Percentiles rank a stretch among this genome's conserved stretches.
These are phyloP conservation scores for Pectinophora gossypiella DNA, from an alignment of 1,140 invertebrate species.

Conservation along the genomic window DNA sequence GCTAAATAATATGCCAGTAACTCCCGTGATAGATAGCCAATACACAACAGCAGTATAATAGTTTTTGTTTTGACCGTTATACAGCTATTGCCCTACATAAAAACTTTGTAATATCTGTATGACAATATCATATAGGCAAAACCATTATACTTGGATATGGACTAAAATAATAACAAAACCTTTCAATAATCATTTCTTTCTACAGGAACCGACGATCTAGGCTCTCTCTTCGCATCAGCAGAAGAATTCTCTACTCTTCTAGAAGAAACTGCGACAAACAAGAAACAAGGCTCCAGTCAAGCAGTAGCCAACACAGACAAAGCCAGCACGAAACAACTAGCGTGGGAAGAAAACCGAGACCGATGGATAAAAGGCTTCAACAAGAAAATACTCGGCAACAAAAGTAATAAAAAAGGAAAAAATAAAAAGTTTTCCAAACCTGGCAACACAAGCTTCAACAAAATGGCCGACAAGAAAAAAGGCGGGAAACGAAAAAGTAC, in stretches of 20 bases:
- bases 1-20: too few relatives aligned
- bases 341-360: conserved; percentile 80
- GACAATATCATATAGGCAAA: too few relatives aligned
- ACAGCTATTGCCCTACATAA: too few relatives aligned
- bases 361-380: conserved; percentile 69
- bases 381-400: conserved; percentile 55
- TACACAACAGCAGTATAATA: too few relatives aligned
- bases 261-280: conserved; percentile 79
- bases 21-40: too few relatives aligned
- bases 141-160: too few relatives aligned
- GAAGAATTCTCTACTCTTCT: conserved; percentile 84
- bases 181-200: conserved; percentile 5
- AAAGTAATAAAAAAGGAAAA: conserved; percentile 24
- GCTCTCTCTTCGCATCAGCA: conserved; percentile 81
- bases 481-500: conserved; percentile 50
- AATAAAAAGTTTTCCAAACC: conserved; percentile 27
- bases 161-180: too few relatives aligned
- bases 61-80: too few relatives aligned
- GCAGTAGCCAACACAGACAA: conserved; percentile 80
- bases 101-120: too few relatives aligned
- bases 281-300: conserved; percentile 79
- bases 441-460: conserved; percentile 15
- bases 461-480: conserved; percentile 33
- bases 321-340: conserved; percentile 79
- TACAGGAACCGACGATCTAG: conserved; percentile 64